These are phyloP conservation scores for Psittacara wagleri DNA, from an alignment of 2,113 vertebrate genomes.

Conservation along the genomic window DNA sequence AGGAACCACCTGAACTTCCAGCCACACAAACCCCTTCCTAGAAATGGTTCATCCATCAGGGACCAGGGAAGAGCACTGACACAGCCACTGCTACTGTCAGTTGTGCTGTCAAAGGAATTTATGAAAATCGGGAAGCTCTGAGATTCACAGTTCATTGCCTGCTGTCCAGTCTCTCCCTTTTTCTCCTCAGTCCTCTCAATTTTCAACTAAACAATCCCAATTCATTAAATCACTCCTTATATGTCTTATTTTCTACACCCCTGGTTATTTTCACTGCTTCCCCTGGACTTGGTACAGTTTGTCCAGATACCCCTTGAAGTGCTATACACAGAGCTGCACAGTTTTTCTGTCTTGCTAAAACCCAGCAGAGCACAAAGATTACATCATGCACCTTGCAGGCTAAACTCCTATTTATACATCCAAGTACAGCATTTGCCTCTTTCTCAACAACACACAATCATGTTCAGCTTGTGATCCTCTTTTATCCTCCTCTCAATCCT, in stretches of 20 bases:
- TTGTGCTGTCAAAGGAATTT: neutral
- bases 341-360: neutral
- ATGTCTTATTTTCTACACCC: neutral
- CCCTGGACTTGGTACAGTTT: neutral
- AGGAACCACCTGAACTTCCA: neutral
- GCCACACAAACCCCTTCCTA: neutral
- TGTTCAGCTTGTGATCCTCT: constrained; percentile 38
- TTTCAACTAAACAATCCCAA: neutral
- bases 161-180: neutral
- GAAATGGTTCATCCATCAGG: neutral
- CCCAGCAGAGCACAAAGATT: constrained; percentile 28
- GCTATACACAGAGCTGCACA: neutral
- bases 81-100: neutral
- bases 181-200: neutral
- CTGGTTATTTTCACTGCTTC: neutral
- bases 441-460: constrained; percentile 32
- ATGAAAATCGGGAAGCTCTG: neutral
- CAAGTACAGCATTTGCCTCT: constrained; percentile 35
- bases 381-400: constrained; percentile 48
- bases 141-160: neutral
- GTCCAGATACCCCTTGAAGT: neutral
- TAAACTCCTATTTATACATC: constrained; percentile 54
- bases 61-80: neutral
- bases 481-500: constrained; percentile 16
- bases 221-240: neutral